Base-by-base conservation (phyloP, 1,140 invertebrate species). In the Bombus impatiens region DNA sequence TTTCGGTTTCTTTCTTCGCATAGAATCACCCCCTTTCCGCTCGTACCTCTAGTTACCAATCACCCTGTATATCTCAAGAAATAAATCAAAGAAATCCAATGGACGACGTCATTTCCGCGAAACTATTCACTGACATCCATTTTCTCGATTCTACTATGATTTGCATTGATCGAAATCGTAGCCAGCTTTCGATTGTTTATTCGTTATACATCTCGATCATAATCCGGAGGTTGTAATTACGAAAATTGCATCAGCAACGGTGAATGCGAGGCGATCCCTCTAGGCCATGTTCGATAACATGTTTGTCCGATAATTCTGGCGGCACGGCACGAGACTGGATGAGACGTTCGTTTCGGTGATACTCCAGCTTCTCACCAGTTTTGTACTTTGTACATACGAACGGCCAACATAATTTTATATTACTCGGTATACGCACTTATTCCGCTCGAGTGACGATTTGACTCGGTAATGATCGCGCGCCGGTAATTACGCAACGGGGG, bases 401-500 rank as follows among this genome's bases (percentile, higher is more conserved):
- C 28, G 42, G 53, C 28, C 15, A 44, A 22, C 44, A 40, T 80
- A 82, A 90, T 82, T 82, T 80, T 57, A 71, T 76, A 65, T 86
- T 67, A 68, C 35, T 57, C 70, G 78, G 77, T 44, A 12, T 84
- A 87, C 87, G 87, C 87, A 89, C 87, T 91, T 91, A 91, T 91
- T 91, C 87, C 89, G 87, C 88, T 91, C 89, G 89, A 91, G 88
- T 88, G 90, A 91, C 89, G 87, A 91, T 91, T 89, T 78, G 88
- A 91, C 90, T 91, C 88, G 81, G 85, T 91, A 91, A 91, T 88
- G 86, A 89, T 91, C 82, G 89, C 83, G 82, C 83, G 59, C 37
- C 80, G 62, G 72, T 59, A 77, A 91, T 92, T 92, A 92, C 84
- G 89, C 88, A 91, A 92, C 78, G 87, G 89, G 83, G 87, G 87